A percentile compares a stretch with the other conserved stretches of the same genome.
These are phyloP conservation scores for Porites australiensis DNA, from an alignment of 64 coral and sea anemone genomes.

Conservation along the genomic window DNA sequence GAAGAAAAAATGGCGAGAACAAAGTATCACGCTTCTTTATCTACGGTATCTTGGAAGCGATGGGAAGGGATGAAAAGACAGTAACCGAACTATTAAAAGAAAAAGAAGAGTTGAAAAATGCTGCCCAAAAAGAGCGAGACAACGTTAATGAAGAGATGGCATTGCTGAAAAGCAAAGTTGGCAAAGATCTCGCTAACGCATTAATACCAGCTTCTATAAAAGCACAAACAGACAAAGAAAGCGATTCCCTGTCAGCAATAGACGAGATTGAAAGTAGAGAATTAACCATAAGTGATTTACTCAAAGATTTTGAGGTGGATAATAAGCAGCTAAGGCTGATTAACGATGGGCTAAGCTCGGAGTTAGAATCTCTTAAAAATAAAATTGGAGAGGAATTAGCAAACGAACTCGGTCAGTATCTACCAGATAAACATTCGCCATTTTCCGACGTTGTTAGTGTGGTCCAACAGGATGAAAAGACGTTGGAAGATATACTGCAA, in stretches of 20 bases:
- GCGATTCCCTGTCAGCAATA: background rate
- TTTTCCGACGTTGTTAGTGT: constrained; percentile 27
- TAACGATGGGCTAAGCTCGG: constrained; percentile 51
- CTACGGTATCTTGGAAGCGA: constrained; percentile 30
- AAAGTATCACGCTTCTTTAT: constrained; percentile 29
- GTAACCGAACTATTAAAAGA: constrained; percentile 70
- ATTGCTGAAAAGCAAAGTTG: constrained; percentile 53
- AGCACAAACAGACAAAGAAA: background rate
- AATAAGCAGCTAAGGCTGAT: constrained; percentile 59
- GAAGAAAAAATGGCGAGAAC: constrained; percentile 13
- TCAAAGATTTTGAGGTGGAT: constrained; percentile 44
- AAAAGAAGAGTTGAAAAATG: constrained; percentile 51
- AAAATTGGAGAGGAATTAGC: constrained; percentile 72
- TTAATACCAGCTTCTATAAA: background rate
- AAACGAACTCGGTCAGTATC: constrained; percentile 9
- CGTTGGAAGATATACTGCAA: constrained; percentile 31
- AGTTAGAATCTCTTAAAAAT: constrained; percentile 59
- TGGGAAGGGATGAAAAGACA: constrained; percentile 66
- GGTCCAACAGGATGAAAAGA: constrained; percentile 11
- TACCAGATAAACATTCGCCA: background rate
- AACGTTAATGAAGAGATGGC: constrained; percentile 28
- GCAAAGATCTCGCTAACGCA: constrained; percentile 40
- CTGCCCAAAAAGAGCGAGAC: constrained; percentile 40
- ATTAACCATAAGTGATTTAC: constrained; percentile 56
- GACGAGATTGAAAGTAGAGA: constrained; percentile 49